These are phyloP conservation scores for Megalops atlanticus DNA, from an alignment of 2,113 vertebrate genomes.

Conservation along the genomic window DNA sequence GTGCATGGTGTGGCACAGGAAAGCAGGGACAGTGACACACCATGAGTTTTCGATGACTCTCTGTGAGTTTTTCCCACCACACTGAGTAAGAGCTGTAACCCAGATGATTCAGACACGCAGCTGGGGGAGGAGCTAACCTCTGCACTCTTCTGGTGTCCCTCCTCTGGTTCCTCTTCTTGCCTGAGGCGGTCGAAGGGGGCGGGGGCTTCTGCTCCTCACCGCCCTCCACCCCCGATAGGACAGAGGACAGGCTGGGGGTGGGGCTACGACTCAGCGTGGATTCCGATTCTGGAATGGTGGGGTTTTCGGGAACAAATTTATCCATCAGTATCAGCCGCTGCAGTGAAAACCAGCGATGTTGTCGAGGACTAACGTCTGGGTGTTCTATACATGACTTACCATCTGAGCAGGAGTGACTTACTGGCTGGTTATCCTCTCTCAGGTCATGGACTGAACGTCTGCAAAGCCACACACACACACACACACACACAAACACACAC, in stretches of 20 bases:
- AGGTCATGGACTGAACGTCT: slow-evolving; percentile 54
- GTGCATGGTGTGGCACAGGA: too few species aligned
- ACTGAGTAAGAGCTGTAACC: neutral
- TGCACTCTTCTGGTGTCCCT: slow-evolving; percentile 22
- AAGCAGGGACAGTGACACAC: too few species aligned
- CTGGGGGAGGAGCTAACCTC: slow-evolving; percentile 22
- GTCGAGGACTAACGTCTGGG: neutral
- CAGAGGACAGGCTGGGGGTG: neutral
- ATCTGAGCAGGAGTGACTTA: slow-evolving; percentile 26
- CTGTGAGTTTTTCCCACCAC: neutral
- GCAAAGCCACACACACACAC: neutral
- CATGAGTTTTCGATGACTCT: too few species aligned
- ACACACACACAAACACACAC: neutral
- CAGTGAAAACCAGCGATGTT: neutral
- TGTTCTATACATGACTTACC: slow-evolving; percentile 23
- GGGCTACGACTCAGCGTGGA: slow-evolving; percentile 28
- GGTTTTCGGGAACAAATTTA: neutral
- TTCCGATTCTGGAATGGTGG: slow-evolving; percentile 23
- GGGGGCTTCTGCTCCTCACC: neutral
- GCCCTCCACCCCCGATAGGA: neutral
- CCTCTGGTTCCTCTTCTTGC: slow-evolving; percentile 27
- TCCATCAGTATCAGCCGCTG: neutral
- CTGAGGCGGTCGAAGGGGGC: neutral
- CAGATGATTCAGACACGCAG: too few species aligned
- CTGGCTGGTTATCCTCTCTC: slow-evolving; percentile 30